A percentile compares a stretch with the other conserved stretches of the same genome.
Evolutionary conservation across 2,797 vertebrate species (phyloP).

Genomic region (Lepilemur septentrionalis): DNA sequence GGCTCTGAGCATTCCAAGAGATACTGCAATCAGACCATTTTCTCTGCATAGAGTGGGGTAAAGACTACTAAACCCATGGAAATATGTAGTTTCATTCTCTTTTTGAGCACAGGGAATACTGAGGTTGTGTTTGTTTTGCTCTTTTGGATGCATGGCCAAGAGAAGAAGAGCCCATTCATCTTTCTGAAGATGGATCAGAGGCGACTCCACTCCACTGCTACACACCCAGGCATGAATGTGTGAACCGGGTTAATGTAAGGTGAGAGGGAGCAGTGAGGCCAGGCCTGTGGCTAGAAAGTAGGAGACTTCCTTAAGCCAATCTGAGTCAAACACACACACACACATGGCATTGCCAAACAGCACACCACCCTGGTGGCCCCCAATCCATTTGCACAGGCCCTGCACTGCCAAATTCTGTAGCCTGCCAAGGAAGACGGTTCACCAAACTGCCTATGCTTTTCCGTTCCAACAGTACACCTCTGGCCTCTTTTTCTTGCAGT

Average conservation of each 20-base stretch:
- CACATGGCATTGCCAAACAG: background rate
- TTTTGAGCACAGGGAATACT: background rate
- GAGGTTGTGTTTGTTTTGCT: background rate
- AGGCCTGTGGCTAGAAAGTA: background rate
- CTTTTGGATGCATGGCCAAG: background rate
- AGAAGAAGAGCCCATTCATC: background rate
- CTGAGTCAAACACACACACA: background rate
- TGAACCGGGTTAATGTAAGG: background rate
- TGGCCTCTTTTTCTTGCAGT: background rate
- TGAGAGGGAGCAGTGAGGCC: accelerated
- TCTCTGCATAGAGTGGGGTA: background rate
- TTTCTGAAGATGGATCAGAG: background rate
- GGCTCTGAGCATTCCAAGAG: background rate
- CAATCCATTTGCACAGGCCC: accelerated
- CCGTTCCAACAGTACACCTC: background rate
- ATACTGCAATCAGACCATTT: background rate
- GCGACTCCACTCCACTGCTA: background rate
- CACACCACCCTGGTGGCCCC: no score
- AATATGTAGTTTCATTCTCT: background rate
- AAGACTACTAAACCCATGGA: background rate
- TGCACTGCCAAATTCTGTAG: background rate
- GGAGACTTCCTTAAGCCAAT: background rate
- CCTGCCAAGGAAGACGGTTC: background rate
- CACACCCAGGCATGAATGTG: background rate
- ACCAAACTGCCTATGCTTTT: no score